Percentiles rank a stretch among this genome's conserved stretches.
Conservation (phyloP, 2,888 invertebrate species). For the Muschampia plurimacula region DNA sequence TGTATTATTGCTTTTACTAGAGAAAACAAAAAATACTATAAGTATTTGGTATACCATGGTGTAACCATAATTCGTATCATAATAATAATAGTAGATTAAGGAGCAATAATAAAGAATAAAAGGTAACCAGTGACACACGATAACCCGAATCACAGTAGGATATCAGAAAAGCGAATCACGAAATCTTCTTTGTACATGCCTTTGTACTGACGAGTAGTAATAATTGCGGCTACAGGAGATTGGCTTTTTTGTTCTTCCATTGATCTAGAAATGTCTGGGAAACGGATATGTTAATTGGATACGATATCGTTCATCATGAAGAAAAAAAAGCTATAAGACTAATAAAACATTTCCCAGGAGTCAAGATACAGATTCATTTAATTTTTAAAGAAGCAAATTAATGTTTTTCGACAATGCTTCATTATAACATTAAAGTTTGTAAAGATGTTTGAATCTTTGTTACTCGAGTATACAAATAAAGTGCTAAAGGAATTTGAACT, state of each 20-base stretch:
- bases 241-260: slow-evolving; percentile 57
- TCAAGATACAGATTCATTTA: neutral
- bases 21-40: no score
- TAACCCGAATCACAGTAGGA: neutral
- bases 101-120: no score
- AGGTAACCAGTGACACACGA: neutral
- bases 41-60: no score
- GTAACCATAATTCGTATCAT: no score
- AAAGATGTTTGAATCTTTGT: slow-evolving; percentile 6
- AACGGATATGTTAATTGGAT: slow-evolving; percentile 53
- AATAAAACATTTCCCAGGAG: neutral
- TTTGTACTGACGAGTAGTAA: slow-evolving; percentile 16
- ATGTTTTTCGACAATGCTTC: neutral
- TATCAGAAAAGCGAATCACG: slow-evolving; percentile 49
- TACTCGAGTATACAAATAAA: neutral
- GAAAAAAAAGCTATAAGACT: neutral
- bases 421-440: slow-evolving; percentile 2
- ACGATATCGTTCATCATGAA: slow-evolving; percentile 37
- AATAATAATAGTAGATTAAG: no score
- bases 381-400: neutral
- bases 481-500: neutral
- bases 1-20: neutral
- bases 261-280: slow-evolving; percentile 60
- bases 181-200: slow-evolving; percentile 48
- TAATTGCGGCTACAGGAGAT: slow-evolving; percentile 45